These are phyloP conservation scores for Tympanoctomys barrerae DNA, from an alignment of 2,797 vertebrate genomes.

Conservation along the genomic window DNA sequence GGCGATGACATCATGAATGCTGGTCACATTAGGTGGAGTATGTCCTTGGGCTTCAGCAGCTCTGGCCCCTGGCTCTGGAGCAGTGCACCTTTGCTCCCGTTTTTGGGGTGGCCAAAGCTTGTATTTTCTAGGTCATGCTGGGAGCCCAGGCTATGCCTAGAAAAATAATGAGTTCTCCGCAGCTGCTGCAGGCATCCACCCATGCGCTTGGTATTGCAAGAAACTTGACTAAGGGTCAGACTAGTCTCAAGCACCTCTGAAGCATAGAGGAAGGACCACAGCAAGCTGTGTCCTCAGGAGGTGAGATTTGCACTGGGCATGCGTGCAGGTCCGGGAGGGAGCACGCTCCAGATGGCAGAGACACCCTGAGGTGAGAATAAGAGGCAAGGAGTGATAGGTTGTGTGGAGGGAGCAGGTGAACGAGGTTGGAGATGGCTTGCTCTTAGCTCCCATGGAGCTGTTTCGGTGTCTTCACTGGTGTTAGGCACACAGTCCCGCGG, in stretches of 20 bases:
- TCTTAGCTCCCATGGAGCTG: background rate
- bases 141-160: background rate
- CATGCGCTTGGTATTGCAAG: background rate
- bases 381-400: fast-evolving
- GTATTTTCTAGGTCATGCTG: background rate
- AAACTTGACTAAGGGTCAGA: background rate
- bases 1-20: background rate
- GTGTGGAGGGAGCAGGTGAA: background rate
- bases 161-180: background rate
- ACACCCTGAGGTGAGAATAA: too few relatives aligned
- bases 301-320: background rate
- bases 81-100: background rate
- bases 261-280: background rate
- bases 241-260: background rate
- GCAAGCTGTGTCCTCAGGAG: background rate
- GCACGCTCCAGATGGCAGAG: background rate
- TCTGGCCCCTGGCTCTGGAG: background rate
- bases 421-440: background rate
- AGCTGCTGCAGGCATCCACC: background rate
- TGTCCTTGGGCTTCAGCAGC: background rate
- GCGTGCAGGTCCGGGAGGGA: too few relatives aligned
- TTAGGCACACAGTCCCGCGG: fast-evolving
- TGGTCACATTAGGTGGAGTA: background rate
- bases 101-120: background rate
- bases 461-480: background rate